Evolutionary conservation across 2,888 invertebrate species (phyloP).

Genomic region (Mesodorylaimus sp.): DNA sequence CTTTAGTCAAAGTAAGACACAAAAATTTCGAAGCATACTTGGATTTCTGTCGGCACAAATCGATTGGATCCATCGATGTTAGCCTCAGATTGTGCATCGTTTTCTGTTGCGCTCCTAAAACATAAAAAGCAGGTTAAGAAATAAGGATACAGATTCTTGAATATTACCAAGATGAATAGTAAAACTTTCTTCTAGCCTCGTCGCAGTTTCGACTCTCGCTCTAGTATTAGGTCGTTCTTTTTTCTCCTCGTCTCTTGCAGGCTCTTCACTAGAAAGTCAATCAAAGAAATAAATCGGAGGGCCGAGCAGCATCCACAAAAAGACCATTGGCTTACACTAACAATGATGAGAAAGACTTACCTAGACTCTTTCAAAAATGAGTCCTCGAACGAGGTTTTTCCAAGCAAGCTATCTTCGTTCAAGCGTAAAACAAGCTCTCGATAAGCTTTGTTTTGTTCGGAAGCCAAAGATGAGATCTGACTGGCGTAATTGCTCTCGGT

Average conservation of each 20-base stretch:
- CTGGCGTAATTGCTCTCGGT: conserved; percentile 58
- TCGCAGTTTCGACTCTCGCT: conserved; percentile 20
- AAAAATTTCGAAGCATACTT: conserved; percentile 5
- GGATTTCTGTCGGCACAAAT: conserved; percentile 9
- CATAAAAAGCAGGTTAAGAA: conserved; percentile 1
- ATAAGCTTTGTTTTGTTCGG: conserved; percentile 66
- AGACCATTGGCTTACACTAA: too few relatives aligned
- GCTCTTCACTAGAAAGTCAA: too few relatives aligned
- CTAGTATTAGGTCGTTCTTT: conserved; percentile 25
- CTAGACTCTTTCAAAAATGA: too few relatives aligned
- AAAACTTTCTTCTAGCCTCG: conserved; percentile 68
- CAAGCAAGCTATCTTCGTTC: too few relatives aligned
- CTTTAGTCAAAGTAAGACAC: too few relatives aligned
- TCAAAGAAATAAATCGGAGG: too few relatives aligned
- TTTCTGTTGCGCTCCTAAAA: conserved; percentile 69
- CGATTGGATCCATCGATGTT: conserved; percentile 50
- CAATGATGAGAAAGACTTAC: too few relatives aligned
- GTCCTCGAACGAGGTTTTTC: too few relatives aligned
- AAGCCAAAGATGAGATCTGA: conserved; percentile 60
- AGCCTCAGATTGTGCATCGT: conserved; percentile 94
- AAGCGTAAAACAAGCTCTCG: conserved; percentile 70
- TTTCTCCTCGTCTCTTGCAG: too few relatives aligned
- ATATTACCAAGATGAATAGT: conserved; percentile 67
- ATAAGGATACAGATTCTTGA: conserved; percentile 2
- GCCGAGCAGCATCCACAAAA: too few relatives aligned